Conservation (phyloP, 2,888 invertebrate species). For the Drosophila borealis region DNA sequence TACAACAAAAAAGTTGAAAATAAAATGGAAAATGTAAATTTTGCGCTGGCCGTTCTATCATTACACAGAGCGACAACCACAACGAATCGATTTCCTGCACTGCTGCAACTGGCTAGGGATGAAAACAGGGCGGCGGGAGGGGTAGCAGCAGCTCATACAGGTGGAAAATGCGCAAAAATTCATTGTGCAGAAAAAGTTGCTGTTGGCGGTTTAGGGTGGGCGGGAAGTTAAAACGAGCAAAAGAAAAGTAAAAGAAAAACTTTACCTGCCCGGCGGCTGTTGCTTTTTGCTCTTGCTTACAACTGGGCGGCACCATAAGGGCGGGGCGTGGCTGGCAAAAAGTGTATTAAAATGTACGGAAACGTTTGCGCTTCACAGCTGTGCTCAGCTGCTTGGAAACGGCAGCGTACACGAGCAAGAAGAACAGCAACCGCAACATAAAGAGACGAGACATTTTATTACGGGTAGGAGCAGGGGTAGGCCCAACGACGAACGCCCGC, state of each 20-base stretch:
- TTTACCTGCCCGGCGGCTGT: conserved; percentile 72
- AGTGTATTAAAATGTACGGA: conserved; percentile 77
- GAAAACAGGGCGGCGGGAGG: not conserved
- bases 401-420: conserved; percentile 49
- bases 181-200: conserved; percentile 80
- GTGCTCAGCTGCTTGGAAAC: conserved; percentile 78
- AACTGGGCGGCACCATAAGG: conserved; percentile 1
- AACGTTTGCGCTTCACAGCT: conserved; percentile 67
- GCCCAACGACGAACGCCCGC: conserved; percentile 5
- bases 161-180: conserved; percentile 81
- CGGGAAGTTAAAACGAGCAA: conserved; percentile 6
- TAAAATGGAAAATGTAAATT: conserved; percentile 45
- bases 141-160: conserved; percentile 65
- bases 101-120: conserved; percentile 1
- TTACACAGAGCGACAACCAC: conserved; percentile 68
- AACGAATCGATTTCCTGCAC: conserved; percentile 72
- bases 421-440: conserved; percentile 49
- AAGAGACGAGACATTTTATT: conserved; percentile 45
- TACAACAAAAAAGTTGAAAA: conserved; percentile 17
- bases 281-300: conserved; percentile 52
- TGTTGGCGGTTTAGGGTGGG: not conserved
- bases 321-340: conserved; percentile 49
- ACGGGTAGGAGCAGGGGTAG: conserved; percentile 5
- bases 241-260: conserved; percentile 29
- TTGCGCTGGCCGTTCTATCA: conserved; percentile 46